Evolutionary conservation across 2,113 vertebrate genomes (phyloP).

Genomic region (Pachypanchax playfairii): DNA sequence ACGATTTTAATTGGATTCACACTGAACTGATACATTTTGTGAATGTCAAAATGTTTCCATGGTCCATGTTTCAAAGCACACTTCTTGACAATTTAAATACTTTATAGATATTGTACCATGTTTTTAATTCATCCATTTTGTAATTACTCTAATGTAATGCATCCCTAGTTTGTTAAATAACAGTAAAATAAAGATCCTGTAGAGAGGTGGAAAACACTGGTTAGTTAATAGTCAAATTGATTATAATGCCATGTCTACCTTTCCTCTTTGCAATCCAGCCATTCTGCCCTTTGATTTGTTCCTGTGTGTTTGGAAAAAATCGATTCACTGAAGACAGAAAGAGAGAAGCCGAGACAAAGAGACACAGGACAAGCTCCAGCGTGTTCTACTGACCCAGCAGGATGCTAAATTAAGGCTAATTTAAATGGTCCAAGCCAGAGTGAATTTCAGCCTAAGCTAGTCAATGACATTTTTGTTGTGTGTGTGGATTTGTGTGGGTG

Average conservation of each 20-base stretch:
- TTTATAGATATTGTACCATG: background rate
- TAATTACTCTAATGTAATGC: conserved; percentile 51
- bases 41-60: too few species aligned
- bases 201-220: conserved; percentile 60
- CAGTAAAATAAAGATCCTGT: conserved; percentile 47
- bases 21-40: too few species aligned
- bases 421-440: background rate
- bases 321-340: conserved; percentile 63
- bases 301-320: conserved; percentile 72
- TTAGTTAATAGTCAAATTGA: conserved; percentile 73
- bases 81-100: background rate
- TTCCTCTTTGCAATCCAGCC: conserved; percentile 67
- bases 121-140: conserved; percentile 51
- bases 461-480: background rate
- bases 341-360: conserved; percentile 23
- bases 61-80: background rate
- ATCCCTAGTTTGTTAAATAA: conserved; percentile 59
- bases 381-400: conserved; percentile 65
- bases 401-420: conserved; percentile 74
- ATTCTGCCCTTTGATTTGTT: conserved; percentile 74
- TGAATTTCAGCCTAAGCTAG: background rate
- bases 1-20: too few species aligned
- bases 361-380: conserved; percentile 69
- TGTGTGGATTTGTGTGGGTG: too few species aligned
- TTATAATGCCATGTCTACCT: conserved; percentile 59